Percentiles rank a stretch among this genome's conserved stretches.
phyloP scores from a whole-genome alignment of 2,797 vertebrate species.

The Eptatretus atami region DNA sequence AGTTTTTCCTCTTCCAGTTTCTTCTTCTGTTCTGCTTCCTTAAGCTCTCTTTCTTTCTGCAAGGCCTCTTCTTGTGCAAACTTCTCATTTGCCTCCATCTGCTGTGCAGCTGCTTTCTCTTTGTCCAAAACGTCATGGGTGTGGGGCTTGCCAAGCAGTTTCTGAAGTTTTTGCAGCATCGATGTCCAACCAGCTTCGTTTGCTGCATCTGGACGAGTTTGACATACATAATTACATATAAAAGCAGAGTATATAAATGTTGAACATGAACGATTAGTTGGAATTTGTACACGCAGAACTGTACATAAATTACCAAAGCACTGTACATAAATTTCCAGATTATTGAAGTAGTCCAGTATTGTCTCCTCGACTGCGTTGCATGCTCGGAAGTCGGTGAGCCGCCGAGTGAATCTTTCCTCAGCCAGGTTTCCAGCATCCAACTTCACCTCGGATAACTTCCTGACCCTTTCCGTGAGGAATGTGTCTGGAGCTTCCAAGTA shows the following conservation, averaged over 20 bases:
- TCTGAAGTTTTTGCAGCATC: conserved; percentile 19
- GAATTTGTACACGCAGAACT: too few species aligned
- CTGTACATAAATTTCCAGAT: conserved; percentile 26
- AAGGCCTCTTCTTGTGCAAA: conserved; percentile 17
- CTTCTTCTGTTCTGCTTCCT: conserved; percentile 15
- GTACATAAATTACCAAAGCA: conserved; percentile 23
- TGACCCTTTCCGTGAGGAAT: conserved; percentile 37
- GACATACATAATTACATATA: too few species aligned
- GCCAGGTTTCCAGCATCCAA: conserved; percentile 29
- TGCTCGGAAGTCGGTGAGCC: conserved; percentile 24
- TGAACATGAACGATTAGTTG: too few species aligned
- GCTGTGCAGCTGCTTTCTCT: conserved; percentile 23
- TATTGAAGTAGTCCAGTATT: conserved; percentile 39
- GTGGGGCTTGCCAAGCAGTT: conserved; percentile 25
- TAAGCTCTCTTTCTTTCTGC: conserved; percentile 16
- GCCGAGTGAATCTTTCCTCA: conserved; percentile 22
- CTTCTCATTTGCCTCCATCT: conserved; percentile 15
- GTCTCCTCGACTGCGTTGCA: conserved; percentile 23
- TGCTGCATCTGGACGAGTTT: too few species aligned
- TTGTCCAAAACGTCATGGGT: conserved; percentile 29
- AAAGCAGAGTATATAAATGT: too few species aligned
- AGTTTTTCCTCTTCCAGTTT: conserved; percentile 16
- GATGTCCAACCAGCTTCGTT: background rate
- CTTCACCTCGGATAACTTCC: conserved; percentile 32
- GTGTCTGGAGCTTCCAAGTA: conserved; percentile 32